Base-by-base conservation (phyloP, 2,888 invertebrate species). In the Suillia variegata region DNA sequence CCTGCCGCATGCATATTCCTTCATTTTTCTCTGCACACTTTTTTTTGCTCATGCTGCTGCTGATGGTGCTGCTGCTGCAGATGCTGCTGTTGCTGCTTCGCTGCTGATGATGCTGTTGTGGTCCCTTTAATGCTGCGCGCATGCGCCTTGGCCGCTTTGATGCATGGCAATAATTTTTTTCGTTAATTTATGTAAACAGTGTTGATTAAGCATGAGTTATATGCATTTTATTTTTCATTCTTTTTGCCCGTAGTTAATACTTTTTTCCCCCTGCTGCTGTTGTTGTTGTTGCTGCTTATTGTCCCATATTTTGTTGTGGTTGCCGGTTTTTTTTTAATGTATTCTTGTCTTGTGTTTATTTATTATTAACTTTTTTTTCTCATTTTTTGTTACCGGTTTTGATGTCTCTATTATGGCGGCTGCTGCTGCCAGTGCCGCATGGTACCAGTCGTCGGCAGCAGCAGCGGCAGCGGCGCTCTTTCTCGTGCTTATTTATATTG, bases 201-300 rank as follows among this genome's bases (percentile, higher is more conserved):
- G 72, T 73, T 73, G 72, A 73, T 73, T 73, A 73, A 72, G 72
- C 72, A 73, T 73, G 72, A 73, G 72, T 73, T 73, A 73, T 73
- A 45, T 6, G 45, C 20, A 20, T 45, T 45, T 45, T 45, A 6
- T 17, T 17, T 3, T 45, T 6, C 20, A n/a, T n/a, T n/a, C n/a
- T n/a, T n/a, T n/a, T n/a, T n/a, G n/a, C n/a, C n/a, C n/a, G 22
- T 18, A 8, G n/a, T 52, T 52, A 13, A 20, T 31, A n/a, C n/a
- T 34, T 52, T 31, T 20, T 52, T 34, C 34, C 17, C 20, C 6
- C 20, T 60, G 61, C 58, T 56, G 61, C 56, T 58, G 63, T 59
- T 58, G 72, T 73, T 66, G 71, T 70, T 71, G 69, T 70, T 72
- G 73, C 73, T 62, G 63, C 69, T 69, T n/a, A n/a, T n/a, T n/a